Evolutionary conservation across 2,113 vertebrate species (phyloP).

Genomic region (Gymnobelideus leadbeateri): DNA sequence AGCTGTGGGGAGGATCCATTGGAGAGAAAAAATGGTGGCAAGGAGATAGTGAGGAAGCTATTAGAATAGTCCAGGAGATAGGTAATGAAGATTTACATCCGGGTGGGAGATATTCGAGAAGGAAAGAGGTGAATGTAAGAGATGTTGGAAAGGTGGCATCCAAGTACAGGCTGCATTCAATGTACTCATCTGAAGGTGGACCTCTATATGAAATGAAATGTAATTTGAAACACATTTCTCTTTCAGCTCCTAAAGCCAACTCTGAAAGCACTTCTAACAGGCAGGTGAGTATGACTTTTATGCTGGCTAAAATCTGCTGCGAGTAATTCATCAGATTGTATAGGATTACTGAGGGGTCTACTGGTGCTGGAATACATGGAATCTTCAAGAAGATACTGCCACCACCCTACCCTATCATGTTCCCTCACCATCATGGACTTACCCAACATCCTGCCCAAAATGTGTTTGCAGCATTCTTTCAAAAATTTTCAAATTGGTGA

Average conservation of each 20-base stretch:
- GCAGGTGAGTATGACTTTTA: slow-evolving; percentile 87
- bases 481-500: too few relatives aligned
- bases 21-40: background rate
- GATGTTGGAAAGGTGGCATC: background rate
- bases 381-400: accelerated
- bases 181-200: background rate
- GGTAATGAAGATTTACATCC: background rate
- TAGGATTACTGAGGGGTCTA: accelerated
- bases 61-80: background rate
- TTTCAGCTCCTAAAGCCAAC: slow-evolving; percentile 86
- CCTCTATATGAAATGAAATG: background rate
- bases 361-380: accelerated
- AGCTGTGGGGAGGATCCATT: background rate
- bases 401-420: accelerated
- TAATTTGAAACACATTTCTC: slow-evolving; percentile 27
- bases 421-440: accelerated
- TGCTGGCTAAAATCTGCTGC: background rate
- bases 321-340: accelerated
- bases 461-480: background rate
- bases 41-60: background rate
- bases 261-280: slow-evolving; percentile 89
- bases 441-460: too few relatives aligned
- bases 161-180: background rate
- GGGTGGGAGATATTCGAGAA: background rate
- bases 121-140: background rate